Base-by-base conservation (phyloP, 2,113 vertebrate genomes). In the Callionymus lyra region DNA sequence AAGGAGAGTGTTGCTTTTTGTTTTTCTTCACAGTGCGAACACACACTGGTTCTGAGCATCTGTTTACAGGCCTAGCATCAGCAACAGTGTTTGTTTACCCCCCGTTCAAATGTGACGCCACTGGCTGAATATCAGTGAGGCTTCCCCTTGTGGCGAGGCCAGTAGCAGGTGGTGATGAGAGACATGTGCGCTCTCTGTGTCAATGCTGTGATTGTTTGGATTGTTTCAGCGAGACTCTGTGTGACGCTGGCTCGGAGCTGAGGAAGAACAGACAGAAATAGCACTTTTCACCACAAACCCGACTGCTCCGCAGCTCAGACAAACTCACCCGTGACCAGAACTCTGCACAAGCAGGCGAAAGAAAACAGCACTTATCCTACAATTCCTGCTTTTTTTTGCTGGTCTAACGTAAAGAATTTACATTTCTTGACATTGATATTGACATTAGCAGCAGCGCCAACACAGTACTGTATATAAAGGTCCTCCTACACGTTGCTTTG, bases 151-250 rank as follows among this genome's bases (percentile, higher is more conserved):
- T 68, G 53, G 53, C 6, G 51, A 37, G 56, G 65, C 65, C 63
- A 66, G 49, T 38, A 65, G 67, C 80, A 80, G 73, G 77, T 80
- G 80, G 68, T 63, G 58, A 53, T 63, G 41, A 35, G 51, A 65
- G 59, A 47, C 63, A 50, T 74, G 72, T 70, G 72, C 19, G 35
- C 62, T 53, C 49, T 53, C 49, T 56, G 69, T 72, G 70, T 84
- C 68, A 84, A 83, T 77, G 65, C 70, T 56, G 57, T 42, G 68
- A 50, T 78, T 84, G 81, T 85, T 81, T 65, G 52, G 48, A 56
- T 43, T 47, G 56, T 49, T 62, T 79, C 64, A 79, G 72, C 72
- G 16, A 63, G 14, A 33, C 68, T 81, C 74, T 82, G 74, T 84
- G 79, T 80, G 65, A 72, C 53, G 38, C 50, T 61, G 75, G 60